Evolutionary conservation across 2,113 vertebrate genomes (phyloP), one percentile per base, ranked within the genome.

Genomic region (Rhadina sibilatrix): DNA sequence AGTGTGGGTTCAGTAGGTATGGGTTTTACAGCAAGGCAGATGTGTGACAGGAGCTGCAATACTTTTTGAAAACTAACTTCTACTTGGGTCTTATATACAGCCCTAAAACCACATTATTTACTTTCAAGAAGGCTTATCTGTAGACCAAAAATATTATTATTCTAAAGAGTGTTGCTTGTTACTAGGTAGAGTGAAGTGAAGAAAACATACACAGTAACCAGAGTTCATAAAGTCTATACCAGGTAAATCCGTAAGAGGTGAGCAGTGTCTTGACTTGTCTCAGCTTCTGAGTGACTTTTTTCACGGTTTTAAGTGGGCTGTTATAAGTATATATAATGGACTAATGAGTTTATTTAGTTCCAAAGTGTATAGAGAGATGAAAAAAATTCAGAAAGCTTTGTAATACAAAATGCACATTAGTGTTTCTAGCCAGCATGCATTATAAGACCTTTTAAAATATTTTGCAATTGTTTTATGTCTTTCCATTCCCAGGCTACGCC

Each of bases 381-480:
- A 95, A 95, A 95, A 90, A 93, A 68, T n/a, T 25, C 76, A 81
- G 69, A 42, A 72, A 40, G 52, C 52, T 93, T 94, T 89, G 64
- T 91, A 89, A 83, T 71, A 90, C 42, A 91, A 87, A 95, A 83
- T 80, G 49, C 42, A 81, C 15, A 21, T 71, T 76, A 46, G 44
- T 37, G 15, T 79, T 94, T 70, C 52, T 77, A 88, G 31, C 53
- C 70, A 77, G 15, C 52, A 47, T 79, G 57, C 38, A 56, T 74
- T 91, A 50, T 23, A 69, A 83, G 57, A 59, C 46, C 71, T 94
- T 88, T 86, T 64, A 72, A 96, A 94, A 83, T 65, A 77, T 76
- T 93, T 83, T 76, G 35, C 59, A 81, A 72, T 84, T 91, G 71
- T 77, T 96, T 93, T 56, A 96, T 89, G 70, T 92, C 75, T 92